Conservation (phyloP, 2,113 vertebrate species). For the pig (Sus scrofa) region DNA sequence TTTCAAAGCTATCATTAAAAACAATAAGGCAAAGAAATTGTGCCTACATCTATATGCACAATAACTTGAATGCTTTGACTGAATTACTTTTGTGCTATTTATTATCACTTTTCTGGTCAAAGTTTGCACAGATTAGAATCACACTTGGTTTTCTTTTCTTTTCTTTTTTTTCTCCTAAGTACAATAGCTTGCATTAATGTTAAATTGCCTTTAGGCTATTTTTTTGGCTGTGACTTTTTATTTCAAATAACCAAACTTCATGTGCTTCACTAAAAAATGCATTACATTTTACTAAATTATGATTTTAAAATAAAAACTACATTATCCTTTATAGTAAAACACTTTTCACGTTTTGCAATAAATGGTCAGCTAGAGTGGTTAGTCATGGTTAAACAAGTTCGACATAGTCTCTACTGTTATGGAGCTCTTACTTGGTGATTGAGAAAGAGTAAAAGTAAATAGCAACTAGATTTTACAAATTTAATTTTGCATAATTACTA, state of each 20-base stretch:
- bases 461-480: neutral
- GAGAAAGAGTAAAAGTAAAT: neutral
- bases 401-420: neutral
- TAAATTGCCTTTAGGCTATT: neutral
- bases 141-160: no score
- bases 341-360: neutral
- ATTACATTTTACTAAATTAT: neutral
- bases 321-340: neutral
- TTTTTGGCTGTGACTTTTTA: neutral
- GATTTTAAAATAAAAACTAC: neutral
- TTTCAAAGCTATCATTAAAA: neutral
- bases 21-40: neutral
- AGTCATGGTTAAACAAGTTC: neutral
- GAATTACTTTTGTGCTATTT: neutral
- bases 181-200: neutral
- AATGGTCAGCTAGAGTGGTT: neutral
- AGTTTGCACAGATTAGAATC: neutral
- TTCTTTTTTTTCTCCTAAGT: neutral
- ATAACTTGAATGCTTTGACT: neutral
- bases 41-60: neutral
- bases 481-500: neutral
- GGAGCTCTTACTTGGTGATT: neutral
- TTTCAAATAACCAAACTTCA: neutral
- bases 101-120: neutral
- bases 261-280: neutral